A percentile compares a stretch with the other conserved stretches of the same genome.
Conservation (phyloP, 2,888 invertebrate species). For the Piscicola geometra region DNA sequence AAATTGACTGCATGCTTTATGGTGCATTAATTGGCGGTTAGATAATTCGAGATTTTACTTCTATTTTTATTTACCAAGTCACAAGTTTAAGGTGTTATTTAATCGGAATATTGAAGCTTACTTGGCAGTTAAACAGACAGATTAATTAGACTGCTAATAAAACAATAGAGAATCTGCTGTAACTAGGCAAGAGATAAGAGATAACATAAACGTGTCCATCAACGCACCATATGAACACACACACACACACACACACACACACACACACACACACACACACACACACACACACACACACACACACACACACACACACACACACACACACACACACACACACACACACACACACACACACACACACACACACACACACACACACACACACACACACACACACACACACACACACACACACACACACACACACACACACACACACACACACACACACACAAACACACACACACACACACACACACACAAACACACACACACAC, state of each 20-base stretch:
- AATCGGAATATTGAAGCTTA: too few relatives aligned
- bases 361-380: conserved; percentile 29
- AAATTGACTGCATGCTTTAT: too few relatives aligned
- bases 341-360: conserved; percentile 33
- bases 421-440: conserved; percentile 26
- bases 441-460: conserved; percentile 25
- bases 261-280: conserved; percentile 15
- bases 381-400: conserved; percentile 32
- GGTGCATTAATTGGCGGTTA: too few relatives aligned
- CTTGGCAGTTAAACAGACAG: too few relatives aligned
- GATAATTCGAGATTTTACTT: too few relatives aligned
- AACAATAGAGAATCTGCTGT: too few relatives aligned
- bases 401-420: conserved; percentile 26
- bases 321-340: conserved; percentile 28
- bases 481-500: conserved; percentile 8
- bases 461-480: conserved; percentile 21
- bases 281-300: conserved; percentile 15
- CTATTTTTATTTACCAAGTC: too few relatives aligned
- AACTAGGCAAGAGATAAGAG: not conserved
- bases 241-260: conserved; percentile 15
- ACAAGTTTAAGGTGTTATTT: too few relatives aligned
- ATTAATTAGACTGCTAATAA: too few relatives aligned
- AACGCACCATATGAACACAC: not conserved
- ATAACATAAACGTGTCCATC: not conserved
- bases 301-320: conserved; percentile 12